A percentile compares a stretch with the other conserved stretches of the same genome.
Conservation (phyloP, 2,888 invertebrate species). For the Brassicogethes aeneus region DNA sequence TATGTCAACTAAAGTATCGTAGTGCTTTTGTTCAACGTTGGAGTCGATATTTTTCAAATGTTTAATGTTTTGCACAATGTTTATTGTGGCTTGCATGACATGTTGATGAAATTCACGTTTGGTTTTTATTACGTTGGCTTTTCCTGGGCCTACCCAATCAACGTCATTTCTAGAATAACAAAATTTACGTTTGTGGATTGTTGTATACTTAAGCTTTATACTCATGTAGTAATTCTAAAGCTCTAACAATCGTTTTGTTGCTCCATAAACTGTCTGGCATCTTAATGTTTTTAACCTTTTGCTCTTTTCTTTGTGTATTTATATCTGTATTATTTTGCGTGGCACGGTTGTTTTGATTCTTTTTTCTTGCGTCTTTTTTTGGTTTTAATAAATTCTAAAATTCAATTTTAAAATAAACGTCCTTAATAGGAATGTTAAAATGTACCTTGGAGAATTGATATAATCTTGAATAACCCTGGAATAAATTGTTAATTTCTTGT, state of each 20-base stretch:
- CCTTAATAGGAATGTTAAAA: background rate
- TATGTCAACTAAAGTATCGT: slow-evolving; percentile 34
- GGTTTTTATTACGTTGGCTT: slow-evolving; percentile 44
- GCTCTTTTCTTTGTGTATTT: slow-evolving; percentile 19
- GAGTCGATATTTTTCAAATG: slow-evolving; percentile 31
- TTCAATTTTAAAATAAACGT: background rate
- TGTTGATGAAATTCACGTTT: slow-evolving; percentile 51
- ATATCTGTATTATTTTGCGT: slow-evolving; percentile 29
- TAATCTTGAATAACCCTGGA: slow-evolving; percentile 47
- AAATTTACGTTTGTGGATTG: too few relatives aligned
- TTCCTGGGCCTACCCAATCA: too few relatives aligned
- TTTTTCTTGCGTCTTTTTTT: slow-evolving; percentile 41
- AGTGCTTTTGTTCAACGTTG: slow-evolving; percentile 27
- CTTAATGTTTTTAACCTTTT: slow-evolving; percentile 30
- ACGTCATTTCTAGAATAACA: background rate
- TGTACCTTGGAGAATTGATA: slow-evolving; percentile 52
- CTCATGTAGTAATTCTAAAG: slow-evolving; percentile 41
- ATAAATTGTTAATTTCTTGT: slow-evolving; percentile 44
- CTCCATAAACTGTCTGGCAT: slow-evolving; percentile 41
- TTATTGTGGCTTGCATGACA: slow-evolving; percentile 42
- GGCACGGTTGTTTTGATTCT: slow-evolving; percentile 34
- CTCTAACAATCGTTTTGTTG: slow-evolving; percentile 39
- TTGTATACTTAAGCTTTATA: too few relatives aligned
- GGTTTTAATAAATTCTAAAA: slow-evolving; percentile 36
- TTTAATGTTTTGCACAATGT: slow-evolving; percentile 38